Evolutionary conservation across 2,113 vertebrate genomes (phyloP).

Genomic region (Clarias macrocephalus): DNA sequence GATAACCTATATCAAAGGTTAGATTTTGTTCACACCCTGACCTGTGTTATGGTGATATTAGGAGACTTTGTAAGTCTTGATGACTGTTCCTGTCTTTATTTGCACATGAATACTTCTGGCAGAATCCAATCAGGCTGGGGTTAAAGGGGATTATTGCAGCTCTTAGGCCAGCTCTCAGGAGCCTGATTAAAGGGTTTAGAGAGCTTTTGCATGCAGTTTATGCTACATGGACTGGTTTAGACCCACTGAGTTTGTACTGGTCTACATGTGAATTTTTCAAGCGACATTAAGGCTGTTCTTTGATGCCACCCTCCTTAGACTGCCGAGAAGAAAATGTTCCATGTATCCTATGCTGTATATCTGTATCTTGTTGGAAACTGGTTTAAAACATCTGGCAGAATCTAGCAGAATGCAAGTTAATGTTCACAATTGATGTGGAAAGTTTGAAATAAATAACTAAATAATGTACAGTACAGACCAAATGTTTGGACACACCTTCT

Average conservation of each 20-base stretch:
- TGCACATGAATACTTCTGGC: slow-evolving; percentile 42
- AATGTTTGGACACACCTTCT: no score
- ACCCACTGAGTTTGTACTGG: slow-evolving; percentile 5
- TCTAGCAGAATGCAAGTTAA: not conserved
- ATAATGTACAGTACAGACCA: not conserved
- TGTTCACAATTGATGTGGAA: not conserved
- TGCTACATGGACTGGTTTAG: slow-evolving; percentile 41
- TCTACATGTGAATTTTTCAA: slow-evolving; percentile 8
- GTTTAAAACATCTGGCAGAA: not conserved
- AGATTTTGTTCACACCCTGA: not conserved
- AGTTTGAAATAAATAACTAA: not conserved
- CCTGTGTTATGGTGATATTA: slow-evolving; percentile 21
- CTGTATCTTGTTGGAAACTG: not conserved
- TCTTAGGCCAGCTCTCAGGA: slow-evolving; percentile 42
- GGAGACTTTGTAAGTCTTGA: slow-evolving; percentile 9
- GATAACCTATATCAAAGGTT: slow-evolving; percentile 4
- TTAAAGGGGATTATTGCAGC: slow-evolving; percentile 49
- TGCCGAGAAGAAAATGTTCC: not conserved
- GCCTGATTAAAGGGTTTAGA: slow-evolving; percentile 49
- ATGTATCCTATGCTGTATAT: not conserved
- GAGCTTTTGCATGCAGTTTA: slow-evolving; percentile 40
- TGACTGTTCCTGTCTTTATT: slow-evolving; percentile 35
- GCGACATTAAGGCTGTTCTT: not conserved
- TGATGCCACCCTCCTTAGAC: slow-evolving; percentile 24
- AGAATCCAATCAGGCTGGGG: slow-evolving; percentile 51